Evolutionary conservation across 1,140 invertebrate species (phyloP).

Genomic region (Carcinoscorpius rotundicauda): DNA sequence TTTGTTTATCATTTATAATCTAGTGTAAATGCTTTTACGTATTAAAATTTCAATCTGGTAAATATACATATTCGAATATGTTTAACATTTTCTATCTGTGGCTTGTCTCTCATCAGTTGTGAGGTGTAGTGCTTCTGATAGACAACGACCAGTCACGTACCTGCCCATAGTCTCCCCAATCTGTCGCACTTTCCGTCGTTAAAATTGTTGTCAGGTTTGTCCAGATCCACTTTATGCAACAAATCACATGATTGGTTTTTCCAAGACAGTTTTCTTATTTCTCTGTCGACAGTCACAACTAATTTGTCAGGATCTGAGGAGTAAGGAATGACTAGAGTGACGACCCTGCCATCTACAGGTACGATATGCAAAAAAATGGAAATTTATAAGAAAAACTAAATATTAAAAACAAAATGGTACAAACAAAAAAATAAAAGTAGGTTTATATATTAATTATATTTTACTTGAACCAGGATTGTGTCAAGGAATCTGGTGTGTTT

Average conservation of each 20-base stretch:
- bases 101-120: neutral
- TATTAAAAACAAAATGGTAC: too few species aligned
- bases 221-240: slow-evolving; percentile 46
- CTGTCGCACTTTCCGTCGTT: slow-evolving; percentile 85
- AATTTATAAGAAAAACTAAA: too few species aligned
- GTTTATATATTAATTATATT: too few species aligned
- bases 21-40: too few species aligned
- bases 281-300: slow-evolving; percentile 46
- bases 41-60: neutral
- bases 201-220: too few species aligned
- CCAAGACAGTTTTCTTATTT: slow-evolving; percentile 53
- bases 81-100: neutral
- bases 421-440: too few species aligned
- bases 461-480: too few species aligned
- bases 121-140: neutral
- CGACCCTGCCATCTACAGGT: slow-evolving; percentile 26
- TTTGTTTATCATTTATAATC: too few species aligned
- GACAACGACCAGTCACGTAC: slow-evolving; percentile 32
- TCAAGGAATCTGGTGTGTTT: too few species aligned
- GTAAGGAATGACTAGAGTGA: slow-evolving; percentile 49
- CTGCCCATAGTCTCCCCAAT: slow-evolving; percentile 59
- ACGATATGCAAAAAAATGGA: too few species aligned
- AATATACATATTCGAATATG: neutral
- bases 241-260: slow-evolving; percentile 32
- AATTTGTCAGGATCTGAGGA: slow-evolving; percentile 45